Conservation (phyloP, 2,113 vertebrate genomes). For the Dicerorhinus sumatrensis region DNA sequence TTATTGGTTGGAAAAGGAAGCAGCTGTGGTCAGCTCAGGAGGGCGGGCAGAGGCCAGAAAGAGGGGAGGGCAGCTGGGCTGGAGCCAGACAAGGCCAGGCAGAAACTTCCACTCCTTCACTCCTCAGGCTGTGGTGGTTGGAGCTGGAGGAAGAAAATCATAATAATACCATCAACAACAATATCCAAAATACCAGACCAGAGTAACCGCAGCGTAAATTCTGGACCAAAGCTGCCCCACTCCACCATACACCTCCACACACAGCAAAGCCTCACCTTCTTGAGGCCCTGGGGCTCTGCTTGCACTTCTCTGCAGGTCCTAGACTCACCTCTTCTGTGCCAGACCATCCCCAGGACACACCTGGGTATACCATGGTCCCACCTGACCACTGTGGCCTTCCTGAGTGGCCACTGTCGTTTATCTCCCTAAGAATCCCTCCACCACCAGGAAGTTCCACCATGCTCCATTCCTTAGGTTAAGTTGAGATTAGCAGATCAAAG, state of each 20-base stretch:
- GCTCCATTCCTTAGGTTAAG: neutral
- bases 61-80: neutral
- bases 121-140: neutral
- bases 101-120: neutral
- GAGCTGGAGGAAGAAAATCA: slow-evolving; percentile 43
- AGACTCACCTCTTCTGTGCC: neutral
- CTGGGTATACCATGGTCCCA: neutral
- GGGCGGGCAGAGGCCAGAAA: neutral
- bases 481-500: neutral
- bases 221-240: neutral
- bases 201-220: neutral
- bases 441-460: neutral
- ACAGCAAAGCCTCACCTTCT: neutral
- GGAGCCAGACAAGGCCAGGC: neutral
- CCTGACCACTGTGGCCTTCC: fast-evolving
- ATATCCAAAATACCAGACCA: neutral
- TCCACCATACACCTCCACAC: fast-evolving
- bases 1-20: slow-evolving; percentile 69
- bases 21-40: neutral
- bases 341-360: neutral
- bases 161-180: neutral
- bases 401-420: neutral
- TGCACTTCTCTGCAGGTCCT: neutral
- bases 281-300: neutral
- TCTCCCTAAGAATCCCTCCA: neutral